Evolutionary conservation across 2,888 invertebrate species (phyloP).

Genomic region (Adineta ricciae): DNA sequence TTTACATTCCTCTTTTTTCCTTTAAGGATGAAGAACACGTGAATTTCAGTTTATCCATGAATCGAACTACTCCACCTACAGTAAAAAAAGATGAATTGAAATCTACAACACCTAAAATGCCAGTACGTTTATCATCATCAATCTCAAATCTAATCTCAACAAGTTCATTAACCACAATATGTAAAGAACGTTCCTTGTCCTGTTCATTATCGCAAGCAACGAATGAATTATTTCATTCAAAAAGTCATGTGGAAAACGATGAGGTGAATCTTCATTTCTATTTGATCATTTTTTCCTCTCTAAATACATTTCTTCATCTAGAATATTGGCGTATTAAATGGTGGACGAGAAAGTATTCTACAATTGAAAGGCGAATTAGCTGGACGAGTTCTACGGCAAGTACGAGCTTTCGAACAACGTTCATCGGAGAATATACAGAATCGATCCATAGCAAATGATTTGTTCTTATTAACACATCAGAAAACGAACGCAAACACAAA

Average conservation of each 20-base stretch:
- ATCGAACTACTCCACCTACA: not conserved
- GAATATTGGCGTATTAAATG: not conserved
- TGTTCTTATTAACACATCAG: not conserved
- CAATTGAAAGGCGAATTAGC: slow-evolving; percentile 14
- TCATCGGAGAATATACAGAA: not conserved
- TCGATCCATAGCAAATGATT: not conserved
- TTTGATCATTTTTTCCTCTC: not conserved
- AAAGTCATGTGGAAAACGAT: not conserved
- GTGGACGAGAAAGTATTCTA: slow-evolving; percentile 17
- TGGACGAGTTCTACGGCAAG: not conserved
- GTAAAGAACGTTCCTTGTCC: slow-evolving; percentile 14
- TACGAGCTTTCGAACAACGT: slow-evolving; percentile 16
- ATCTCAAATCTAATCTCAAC: not conserved
- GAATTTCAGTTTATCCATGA: not conserved
- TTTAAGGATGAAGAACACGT: slow-evolving; percentile 12
- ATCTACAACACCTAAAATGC: not conserved
- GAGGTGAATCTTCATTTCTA: not conserved
- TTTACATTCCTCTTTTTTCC: no score
- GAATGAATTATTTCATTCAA: slow-evolving; percentile 2
- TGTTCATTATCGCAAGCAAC: not conserved
- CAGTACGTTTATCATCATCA: not conserved
- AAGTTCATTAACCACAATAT: not conserved
- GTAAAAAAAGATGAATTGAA: slow-evolving; percentile 1
- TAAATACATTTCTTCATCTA: not conserved
- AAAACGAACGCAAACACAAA: not conserved